Evolutionary conservation across 92 coral and sea anemone genomes (phyloP), one percentile per base, ranked within the genome.

Genomic region (Anthopleura xanthogrammica): DNA sequence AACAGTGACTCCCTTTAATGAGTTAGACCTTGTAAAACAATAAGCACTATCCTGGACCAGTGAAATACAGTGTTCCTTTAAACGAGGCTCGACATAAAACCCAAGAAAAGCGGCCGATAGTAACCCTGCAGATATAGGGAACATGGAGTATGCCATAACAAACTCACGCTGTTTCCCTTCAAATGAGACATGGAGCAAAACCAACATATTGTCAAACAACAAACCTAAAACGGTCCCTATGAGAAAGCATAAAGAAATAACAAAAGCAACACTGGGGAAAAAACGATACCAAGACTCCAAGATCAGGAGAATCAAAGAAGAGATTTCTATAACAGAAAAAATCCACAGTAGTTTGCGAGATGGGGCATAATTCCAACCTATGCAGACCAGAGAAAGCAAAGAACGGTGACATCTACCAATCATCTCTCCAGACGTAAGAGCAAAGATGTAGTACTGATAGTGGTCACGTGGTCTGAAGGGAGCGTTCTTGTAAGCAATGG

Each of bases 391-490:
- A 12, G 86, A 78, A 50, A 93, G 73, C 13, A 82, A 64, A 54
- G 81, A 87, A 24, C 91, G 95, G 70, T 91, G 84, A 39, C 93
- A 91, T 12, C 93, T 79, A 3, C 93, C 96, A 14, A 88, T 80
- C 64, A 90, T 88, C 79, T 90, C 96, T 14, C 93, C 96, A 11
- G 86, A 82, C 81, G 83, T 75, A 60, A 92, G 29, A 17, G 87
- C 77, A 41, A 90, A 83, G 52, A 86, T 79, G 75, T 92, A 92
- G 24, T 92, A 92, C 68, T 87, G 96, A 58, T 90, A 92, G 41
- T 92, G 96, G 76, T 92, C 96, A 79, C 96, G 93, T 62, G 96
- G 93, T 78, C 89, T 78, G 78, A 92, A 92, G 11, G 96, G 96
- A 0, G 96, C 91, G 76, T 86, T 88, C n/a, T 89, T 84, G 75